Evolutionary conservation across 2,113 vertebrate genomes (phyloP), one percentile per base, ranked within the genome.

Genomic region (Datnioides undecimradiatus): DNA sequence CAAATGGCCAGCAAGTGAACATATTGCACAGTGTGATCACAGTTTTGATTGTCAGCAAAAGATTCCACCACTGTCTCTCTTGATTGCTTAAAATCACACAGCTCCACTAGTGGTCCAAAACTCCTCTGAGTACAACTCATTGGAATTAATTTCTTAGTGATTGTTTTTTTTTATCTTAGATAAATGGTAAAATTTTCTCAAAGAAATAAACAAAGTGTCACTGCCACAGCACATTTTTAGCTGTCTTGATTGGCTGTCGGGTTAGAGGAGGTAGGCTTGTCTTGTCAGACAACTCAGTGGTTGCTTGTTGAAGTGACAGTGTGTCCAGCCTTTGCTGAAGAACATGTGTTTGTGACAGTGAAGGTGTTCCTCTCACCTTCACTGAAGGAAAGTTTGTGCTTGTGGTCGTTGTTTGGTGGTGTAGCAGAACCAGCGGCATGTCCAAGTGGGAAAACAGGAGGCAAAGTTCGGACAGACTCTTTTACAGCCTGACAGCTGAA

Each of bases 311-410:
- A 69, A 36, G 69, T 70, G 70, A 74, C 70, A 79, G 49, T 34
- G 68, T 73, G 68, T 62, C 55, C 55, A 23, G 48, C 46, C 70
- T 65, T 64, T 63, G 7, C 25, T 48, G 14, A 74, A 19, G 25
- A 52, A 55, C 63, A 48, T 34, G 62, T 73, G 46, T 74, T 49
- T 63, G 69, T 74, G 75, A 55, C 38, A 77, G 80, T 43, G 41
- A 62, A 34, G 38, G 36, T 73, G 66, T 62, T 57, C 25, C 43
- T 33, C 19, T 66, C 49, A 49, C 41, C 58, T 7, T 23, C 7
- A n/a, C n/a, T n/a, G 5, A 21, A 48, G 59, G 48, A 49, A 41
- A 49, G 69, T 73, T 58, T 64, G 67, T 55, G n/a, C n/a, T 63
- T 58, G 33, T 40, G 66, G 8, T n/a, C 43, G 36, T 21, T 27